These are phyloP conservation scores for Malachius bipustulatus DNA, from an alignment of 2,888 invertebrate species.

Conservation along the genomic window DNA sequence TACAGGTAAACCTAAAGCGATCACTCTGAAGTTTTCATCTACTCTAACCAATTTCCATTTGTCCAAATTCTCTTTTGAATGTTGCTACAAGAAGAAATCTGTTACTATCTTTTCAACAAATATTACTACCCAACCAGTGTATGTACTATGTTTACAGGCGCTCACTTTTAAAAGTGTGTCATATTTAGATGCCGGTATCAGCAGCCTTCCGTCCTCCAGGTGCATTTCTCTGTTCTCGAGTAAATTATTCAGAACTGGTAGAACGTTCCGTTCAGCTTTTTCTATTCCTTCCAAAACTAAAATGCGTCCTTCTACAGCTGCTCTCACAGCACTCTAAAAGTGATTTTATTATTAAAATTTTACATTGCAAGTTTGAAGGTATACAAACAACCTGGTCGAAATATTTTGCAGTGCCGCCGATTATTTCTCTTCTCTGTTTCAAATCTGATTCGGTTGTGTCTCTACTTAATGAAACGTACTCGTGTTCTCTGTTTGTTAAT, in stretches of 20 bases:
- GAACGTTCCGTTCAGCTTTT: constrained; percentile 92
- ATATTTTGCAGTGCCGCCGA: constrained; percentile 76
- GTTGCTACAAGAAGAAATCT: constrained; percentile 46
- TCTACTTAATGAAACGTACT: constrained; percentile 85
- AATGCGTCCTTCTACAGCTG: constrained; percentile 78
- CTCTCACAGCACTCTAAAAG: constrained; percentile 78
- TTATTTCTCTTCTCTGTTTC: constrained; percentile 89
- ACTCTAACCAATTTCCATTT: constrained; percentile 85
- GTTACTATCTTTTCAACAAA: too few species aligned
- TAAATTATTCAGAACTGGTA: constrained; percentile 91
- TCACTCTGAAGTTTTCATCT: constrained; percentile 83
- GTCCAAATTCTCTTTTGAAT: constrained; percentile 65
- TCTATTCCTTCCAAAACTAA: constrained; percentile 92
- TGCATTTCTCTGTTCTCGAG: constrained; percentile 98
- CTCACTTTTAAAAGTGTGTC: constrained; percentile 53
- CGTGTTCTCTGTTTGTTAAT: constrained; percentile 77
- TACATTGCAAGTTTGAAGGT: background rate
- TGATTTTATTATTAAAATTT: constrained; percentile 11
- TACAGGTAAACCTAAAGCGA: constrained; percentile 84
- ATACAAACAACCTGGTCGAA: constrained; percentile 71
- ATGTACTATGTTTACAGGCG: background rate
- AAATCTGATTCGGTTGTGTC: constrained; percentile 96
- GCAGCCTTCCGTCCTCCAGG: constrained; percentile 88
- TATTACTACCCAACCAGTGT: too few species aligned
- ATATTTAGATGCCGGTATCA: constrained; percentile 80